Evolutionary conservation across 2,888 invertebrate species (phyloP).

Genomic region (Thyatira batis): DNA sequence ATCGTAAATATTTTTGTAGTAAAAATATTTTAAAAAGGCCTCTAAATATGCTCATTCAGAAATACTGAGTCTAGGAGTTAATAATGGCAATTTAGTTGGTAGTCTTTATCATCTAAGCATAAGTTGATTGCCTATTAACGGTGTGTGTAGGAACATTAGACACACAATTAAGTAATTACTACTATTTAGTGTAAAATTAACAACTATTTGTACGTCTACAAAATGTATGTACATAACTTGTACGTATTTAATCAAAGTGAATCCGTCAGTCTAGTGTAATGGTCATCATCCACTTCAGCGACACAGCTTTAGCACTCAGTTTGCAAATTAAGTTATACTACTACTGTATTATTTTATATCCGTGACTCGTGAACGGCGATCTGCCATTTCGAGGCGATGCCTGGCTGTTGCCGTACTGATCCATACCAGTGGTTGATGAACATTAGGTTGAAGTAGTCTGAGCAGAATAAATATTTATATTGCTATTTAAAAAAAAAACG

Average conservation of each 20-base stretch:
- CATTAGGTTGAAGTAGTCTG: background rate
- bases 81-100: no score
- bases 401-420: no score
- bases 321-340: no score
- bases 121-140: background rate
- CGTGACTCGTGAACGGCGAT: no score
- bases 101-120: no score
- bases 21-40: background rate
- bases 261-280: slow-evolving; percentile 20
- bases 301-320: no score
- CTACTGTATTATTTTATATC: no score
- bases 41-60: background rate
- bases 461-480: background rate
- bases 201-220: slow-evolving; percentile 11
- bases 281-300: no score
- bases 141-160: background rate
- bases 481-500: background rate
- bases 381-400: no score
- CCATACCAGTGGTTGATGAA: no score
- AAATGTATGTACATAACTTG: slow-evolving; percentile 1
- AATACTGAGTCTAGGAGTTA: background rate
- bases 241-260: slow-evolving; percentile 34
- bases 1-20: background rate
- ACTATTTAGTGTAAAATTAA: background rate
- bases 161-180: background rate